A percentile compares a stretch with the other conserved stretches of the same genome.
phyloP scores from a whole-genome alignment of 1,140 invertebrate genomes.

The Magallana ariakensis region DNA sequence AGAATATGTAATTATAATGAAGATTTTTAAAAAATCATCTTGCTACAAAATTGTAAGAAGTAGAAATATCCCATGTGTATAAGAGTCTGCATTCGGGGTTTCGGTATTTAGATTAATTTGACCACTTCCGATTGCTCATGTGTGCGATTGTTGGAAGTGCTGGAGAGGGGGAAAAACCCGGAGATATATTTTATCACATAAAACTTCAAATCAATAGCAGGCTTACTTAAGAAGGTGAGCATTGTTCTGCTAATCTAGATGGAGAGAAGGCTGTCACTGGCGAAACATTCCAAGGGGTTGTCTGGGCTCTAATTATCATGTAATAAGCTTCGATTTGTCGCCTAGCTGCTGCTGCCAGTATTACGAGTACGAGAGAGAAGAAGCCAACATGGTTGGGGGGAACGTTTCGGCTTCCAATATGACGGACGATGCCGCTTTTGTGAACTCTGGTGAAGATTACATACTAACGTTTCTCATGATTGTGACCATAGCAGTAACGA shows the following conservation, averaged over 20 bases:
- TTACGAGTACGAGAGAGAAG: not conserved
- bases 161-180: not conserved
- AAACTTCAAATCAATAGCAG: conserved; percentile 31
- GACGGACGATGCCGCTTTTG: not conserved
- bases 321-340: conserved; percentile 36
- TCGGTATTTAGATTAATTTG: not conserved
- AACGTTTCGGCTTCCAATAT: not conserved
- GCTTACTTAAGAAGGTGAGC: conserved; percentile 32
- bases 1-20: too few species aligned
- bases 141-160: not conserved
- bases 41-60: too few species aligned
- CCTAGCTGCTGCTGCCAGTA: not conserved
- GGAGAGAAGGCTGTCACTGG: conserved; percentile 28
- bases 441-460: conserved; percentile 22
- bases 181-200: conserved; percentile 22
- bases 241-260: conserved; percentile 10
- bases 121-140: not conserved
- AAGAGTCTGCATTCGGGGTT: too few species aligned
- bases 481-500: conserved; percentile 44
- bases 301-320: conserved; percentile 36
- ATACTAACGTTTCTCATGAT: conserved; percentile 34
- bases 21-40: too few species aligned
- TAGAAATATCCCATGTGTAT: too few species aligned
- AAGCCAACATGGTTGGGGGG: conserved; percentile 12
- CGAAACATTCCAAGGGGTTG: conserved; percentile 14